Base-by-base conservation (phyloP, 2,888 invertebrate genomes). In the Cabera pusaria region DNA sequence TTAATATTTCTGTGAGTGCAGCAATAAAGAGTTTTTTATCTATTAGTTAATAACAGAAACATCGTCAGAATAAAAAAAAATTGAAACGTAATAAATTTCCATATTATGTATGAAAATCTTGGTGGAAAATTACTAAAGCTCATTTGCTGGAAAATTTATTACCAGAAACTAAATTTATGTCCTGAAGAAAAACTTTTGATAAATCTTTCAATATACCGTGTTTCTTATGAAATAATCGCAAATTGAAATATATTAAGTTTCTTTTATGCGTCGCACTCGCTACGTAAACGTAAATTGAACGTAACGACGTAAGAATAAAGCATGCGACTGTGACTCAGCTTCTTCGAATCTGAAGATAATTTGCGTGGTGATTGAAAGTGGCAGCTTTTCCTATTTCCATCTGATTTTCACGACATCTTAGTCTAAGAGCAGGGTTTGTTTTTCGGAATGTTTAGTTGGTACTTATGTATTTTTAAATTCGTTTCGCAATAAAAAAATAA, bases 361-460 rank as follows among this genome's bases (percentile, higher is more conserved):
- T 53, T 45, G 37, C 34, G 16, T 7, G 39, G 21, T 41, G 44
- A 51, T 49, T 44, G 47, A 39, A 35, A 43, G 42, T 35, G 45
- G 44, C 51, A 48, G 40, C 36, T 49, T 49, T 47, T 49, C 45
- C 40, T 38, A 48, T 49, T 47, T 50, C 44, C 42, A 37, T 41
- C 32, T 45, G 40, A 41, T 54, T 58, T 59, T 55, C 52, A 25
- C 33, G 33, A 43, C 22, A 34, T 21, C 8, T 5, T 43, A 29
- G 23, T 36, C 22, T n/a, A 14, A 16, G 43, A 43, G 39, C n/a
- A 6, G 11, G 9, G 8, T 5, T 6, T 24, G 4, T n/a, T n/a
- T n/a, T n/a, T n/a, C n/a, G n/a, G n/a, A n/a, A n/a, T n/a, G n/a
- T n/a, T n/a, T n/a, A n/a, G n/a, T n/a, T n/a, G n/a, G n/a, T n/a